A percentile compares a stretch with the other conserved stretches of the same genome.
phyloP scores from a whole-genome alignment of 2,888 invertebrate species.

The Dynastes tityus region DNA sequence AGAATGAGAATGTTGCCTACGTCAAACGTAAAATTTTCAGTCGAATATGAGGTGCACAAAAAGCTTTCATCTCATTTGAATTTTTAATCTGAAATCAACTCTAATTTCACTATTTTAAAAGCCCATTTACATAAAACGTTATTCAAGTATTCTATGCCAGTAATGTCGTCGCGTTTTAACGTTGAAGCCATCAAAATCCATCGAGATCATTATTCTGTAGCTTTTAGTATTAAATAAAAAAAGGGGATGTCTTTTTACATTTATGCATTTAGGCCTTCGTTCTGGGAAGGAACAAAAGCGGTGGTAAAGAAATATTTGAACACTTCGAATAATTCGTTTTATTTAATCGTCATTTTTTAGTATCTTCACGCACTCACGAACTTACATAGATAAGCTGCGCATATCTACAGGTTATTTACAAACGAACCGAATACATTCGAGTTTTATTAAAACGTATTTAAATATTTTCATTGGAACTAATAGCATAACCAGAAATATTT shows the following conservation, averaged over 20 bases:
- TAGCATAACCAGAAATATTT: too few relatives aligned
- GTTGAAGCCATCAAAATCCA: neutral
- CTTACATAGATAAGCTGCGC: neutral
- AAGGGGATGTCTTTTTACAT: neutral
- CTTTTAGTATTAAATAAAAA: conserved; percentile 1
- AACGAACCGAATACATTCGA: too few relatives aligned
- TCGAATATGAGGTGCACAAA: too few relatives aligned
- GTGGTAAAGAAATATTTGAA: conserved; percentile 5
- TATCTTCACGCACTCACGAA: conserved; percentile 20
- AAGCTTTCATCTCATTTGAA: too few relatives aligned
- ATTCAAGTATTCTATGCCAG: neutral
- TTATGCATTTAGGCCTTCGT: neutral
- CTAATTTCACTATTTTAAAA: too few relatives aligned
- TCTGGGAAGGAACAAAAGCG: neutral
- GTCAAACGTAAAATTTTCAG: too few relatives aligned
- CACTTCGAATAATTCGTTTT: conserved; percentile 25
- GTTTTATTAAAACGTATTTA: too few relatives aligned
- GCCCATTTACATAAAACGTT: conserved; percentile 11
- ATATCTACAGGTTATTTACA: too few relatives aligned
- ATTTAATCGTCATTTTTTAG: conserved; percentile 35
- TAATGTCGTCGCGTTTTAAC: neutral
- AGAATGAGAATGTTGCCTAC: too few relatives aligned
- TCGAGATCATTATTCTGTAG: neutral
- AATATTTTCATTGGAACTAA: too few relatives aligned
- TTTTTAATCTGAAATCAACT: too few relatives aligned